Base-by-base conservation (phyloP, 2,113 vertebrate species). In the Poeciliopsis retropinna region DNA sequence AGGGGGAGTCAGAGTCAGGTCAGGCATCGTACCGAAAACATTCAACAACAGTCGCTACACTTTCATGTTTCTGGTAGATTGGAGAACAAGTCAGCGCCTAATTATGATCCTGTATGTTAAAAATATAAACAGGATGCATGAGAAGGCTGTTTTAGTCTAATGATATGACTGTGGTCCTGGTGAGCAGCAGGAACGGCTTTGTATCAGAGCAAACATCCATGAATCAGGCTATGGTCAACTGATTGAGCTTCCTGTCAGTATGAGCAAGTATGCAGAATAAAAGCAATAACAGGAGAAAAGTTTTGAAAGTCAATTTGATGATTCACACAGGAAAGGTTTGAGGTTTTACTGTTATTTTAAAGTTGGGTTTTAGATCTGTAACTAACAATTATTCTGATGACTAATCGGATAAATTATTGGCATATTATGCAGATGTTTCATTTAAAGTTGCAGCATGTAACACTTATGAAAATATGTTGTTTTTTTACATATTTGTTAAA, bases 91-190 rank as follows among this genome's bases (percentile, higher is more conserved):
- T 37, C 34, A 37, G 34, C 83, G 75, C 85, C 79, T 89, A 89
- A 91, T 87, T 84, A 85, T 71, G 76, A 81, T 64, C 1, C 34
- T 27, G 67, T 39, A 44, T 27, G 60, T 71, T 72, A 66, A 75
- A 91, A 86, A 82, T 81, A 87, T 66, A 80, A 92, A 90, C 90
- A 89, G 88, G 82, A 86, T 67, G 72, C 82, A 85, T 66, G 81
- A 90, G 81, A 78, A 89, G 69, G 81, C 61, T 37, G 62, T 87
- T 85, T 75, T 28, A n/a, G 70, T 64, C 76, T 82, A 86, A 84
- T 89, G 29, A 85, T 22, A 47, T 47, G 75, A 67, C 73, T 91
- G 89, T 62, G 85, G 87, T 17, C 14, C 57, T 30, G 62, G 30
- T 10, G 3, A 82, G 80, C 88, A 87, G 84, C 84, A 75, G 83